phyloP scores from a whole-genome alignment of 1,140 invertebrate species.

The Myzus persicae region DNA sequence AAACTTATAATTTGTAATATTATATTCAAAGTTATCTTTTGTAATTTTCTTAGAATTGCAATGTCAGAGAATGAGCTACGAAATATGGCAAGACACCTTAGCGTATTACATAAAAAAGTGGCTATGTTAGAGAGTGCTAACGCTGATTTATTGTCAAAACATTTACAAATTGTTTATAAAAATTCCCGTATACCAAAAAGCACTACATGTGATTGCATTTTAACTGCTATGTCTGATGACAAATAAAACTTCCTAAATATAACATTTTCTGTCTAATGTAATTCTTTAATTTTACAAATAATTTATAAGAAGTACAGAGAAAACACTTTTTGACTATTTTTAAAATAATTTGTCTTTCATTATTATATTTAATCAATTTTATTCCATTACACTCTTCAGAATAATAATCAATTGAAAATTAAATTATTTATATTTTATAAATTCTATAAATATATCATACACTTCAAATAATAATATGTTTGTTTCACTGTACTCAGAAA shows the following conservation, averaged over 20 bases:
- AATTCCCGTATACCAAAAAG: conserved; percentile 60
- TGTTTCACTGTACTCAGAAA: background rate
- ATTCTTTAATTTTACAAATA: background rate
- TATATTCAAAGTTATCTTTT: background rate
- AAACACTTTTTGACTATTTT: background rate
- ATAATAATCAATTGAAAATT: background rate
- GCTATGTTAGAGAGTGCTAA: conserved; percentile 63
- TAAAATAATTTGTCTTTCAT: background rate
- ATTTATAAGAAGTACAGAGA: background rate
- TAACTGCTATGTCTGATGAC: background rate
- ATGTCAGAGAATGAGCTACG: conserved; percentile 42
- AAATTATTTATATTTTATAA: background rate
- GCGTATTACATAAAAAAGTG: conserved; percentile 63
- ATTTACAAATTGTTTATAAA: conserved; percentile 63
- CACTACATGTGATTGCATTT: conserved; percentile 60
- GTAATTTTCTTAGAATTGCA: conserved; percentile 21
- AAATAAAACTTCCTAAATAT: background rate
- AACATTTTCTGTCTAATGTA: background rate
- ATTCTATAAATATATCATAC: background rate
- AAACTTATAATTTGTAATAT: background rate
- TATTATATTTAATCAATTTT: background rate
- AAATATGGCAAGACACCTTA: conserved; percentile 62
- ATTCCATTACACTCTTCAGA: background rate
- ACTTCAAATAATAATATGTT: background rate
- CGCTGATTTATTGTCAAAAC: conserved; percentile 63